A percentile compares a stretch with the other conserved stretches of the same genome.
Evolutionary conservation across 1,140 invertebrate species (phyloP).

Genomic region (Ceratina japonica): DNA sequence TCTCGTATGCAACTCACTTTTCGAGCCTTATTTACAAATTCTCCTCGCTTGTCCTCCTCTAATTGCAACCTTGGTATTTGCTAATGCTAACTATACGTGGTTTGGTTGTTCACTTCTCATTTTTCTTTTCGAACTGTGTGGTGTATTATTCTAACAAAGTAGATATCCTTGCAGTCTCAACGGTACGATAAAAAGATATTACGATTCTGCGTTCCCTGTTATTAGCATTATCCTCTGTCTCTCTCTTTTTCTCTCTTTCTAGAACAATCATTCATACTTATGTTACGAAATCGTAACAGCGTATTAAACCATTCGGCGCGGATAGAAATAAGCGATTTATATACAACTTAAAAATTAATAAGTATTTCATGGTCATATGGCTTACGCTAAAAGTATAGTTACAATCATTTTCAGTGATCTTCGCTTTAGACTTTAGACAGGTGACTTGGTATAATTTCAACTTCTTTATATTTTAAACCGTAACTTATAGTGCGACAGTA

Average conservation of each 20-base stretch:
- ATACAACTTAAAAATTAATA: too few species aligned
- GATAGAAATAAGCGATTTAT: too few species aligned
- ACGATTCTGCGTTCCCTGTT: not conserved
- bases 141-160: slow-evolving; percentile 46
- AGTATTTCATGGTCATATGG: too few species aligned
- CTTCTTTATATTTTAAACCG: slow-evolving; percentile 22
- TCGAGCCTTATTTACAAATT: slow-evolving; percentile 74
- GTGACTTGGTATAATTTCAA: slow-evolving; percentile 59
- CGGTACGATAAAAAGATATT: slow-evolving; percentile 4
- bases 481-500: slow-evolving; percentile 9
- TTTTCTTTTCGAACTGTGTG: slow-evolving; percentile 33
- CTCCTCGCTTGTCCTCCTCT: slow-evolving; percentile 71
- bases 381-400: too few species aligned
- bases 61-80: slow-evolving; percentile 58
- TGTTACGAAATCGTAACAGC: too few species aligned
- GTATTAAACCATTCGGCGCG: too few species aligned
- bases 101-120: slow-evolving; percentile 48
- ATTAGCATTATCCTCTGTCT: not conserved
- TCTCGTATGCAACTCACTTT: slow-evolving; percentile 75
- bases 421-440: slow-evolving; percentile 56
- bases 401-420: slow-evolving; percentile 16
- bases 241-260: not conserved
- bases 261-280: too few species aligned
- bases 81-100: slow-evolving; percentile 55
- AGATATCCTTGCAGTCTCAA: slow-evolving; percentile 16